Percentiles rank a stretch among this genome's conserved stretches.
phyloP scores from a whole-genome alignment of 1,140 invertebrate genomes.

The Eciton burchellii region DNA sequence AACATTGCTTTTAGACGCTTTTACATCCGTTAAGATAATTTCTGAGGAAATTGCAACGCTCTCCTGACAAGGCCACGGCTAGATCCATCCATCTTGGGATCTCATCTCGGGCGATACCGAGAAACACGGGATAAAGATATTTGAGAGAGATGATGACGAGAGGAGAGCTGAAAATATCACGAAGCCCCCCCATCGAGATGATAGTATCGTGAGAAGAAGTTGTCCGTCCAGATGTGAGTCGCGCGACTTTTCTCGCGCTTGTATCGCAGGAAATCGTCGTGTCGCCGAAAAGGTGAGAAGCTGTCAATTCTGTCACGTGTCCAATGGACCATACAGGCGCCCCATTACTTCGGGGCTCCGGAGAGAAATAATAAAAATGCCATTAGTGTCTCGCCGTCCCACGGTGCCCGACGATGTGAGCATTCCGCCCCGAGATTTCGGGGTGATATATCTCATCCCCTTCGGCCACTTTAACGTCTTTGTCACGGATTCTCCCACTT shows the following conservation, averaged over 20 bases:
- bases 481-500: slow-evolving; percentile 79
- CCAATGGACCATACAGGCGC: slow-evolving; percentile 82
- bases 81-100: too few relatives aligned
- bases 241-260: not conserved
- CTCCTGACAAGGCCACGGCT: too few relatives aligned
- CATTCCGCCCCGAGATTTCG: slow-evolving; percentile 72
- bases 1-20: not conserved
- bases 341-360: slow-evolving; percentile 75
- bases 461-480: slow-evolving; percentile 76
- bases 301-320: slow-evolving; percentile 81
- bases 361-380: slow-evolving; percentile 85
- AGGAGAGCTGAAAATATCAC: not conserved
- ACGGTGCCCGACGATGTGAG: slow-evolving; percentile 69
- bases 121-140: not conserved
- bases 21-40: not conserved
- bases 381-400: slow-evolving; percentile 81
- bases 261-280: slow-evolving; percentile 34
- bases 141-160: not conserved
- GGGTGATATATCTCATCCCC: slow-evolving; percentile 70
- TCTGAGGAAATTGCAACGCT: too few relatives aligned
- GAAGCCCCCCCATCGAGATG: not conserved
- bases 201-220: slow-evolving; percentile 10
- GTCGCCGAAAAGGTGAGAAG: slow-evolving; percentile 73
- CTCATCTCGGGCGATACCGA: too few relatives aligned
- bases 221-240: not conserved